Percentiles rank a stretch among this genome's conserved stretches.
These are phyloP conservation scores for Macroglossus sobrinus DNA, from an alignment of 2,113 vertebrate genomes.

Conservation along the genomic window DNA sequence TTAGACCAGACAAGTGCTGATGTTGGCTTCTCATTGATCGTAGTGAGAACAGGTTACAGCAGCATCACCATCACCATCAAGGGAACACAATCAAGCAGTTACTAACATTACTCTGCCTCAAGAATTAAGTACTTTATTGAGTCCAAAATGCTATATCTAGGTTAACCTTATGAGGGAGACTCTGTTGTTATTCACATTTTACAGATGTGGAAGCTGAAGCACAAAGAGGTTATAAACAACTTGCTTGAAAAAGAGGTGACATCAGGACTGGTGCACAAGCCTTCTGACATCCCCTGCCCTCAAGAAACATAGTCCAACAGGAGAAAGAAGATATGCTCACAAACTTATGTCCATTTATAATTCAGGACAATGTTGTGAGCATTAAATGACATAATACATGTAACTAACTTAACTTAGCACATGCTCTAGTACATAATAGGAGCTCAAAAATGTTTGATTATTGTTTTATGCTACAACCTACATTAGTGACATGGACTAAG, in stretches of 20 bases:
- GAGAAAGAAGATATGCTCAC: neutral
- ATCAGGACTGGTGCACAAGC: neutral
- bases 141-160: neutral
- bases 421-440: neutral
- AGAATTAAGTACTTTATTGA: neutral
- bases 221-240: neutral
- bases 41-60: neutral
- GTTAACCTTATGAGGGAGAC: neutral
- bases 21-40: neutral
- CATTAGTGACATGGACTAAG: neutral
- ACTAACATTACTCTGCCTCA: neutral
- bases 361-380: neutral
- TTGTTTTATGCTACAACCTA: neutral
- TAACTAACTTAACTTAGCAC: neutral
- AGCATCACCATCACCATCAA: neutral
- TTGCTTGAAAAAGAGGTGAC: neutral
- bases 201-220: neutral
- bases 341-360: neutral
- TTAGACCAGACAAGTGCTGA: neutral
- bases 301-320: neutral
- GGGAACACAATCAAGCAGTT: neutral
- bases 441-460: neutral
- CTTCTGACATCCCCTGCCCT: neutral
- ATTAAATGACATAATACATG: neutral
- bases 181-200: neutral